These are phyloP conservation scores for Nasonia giraulti DNA, from an alignment of 1,140 invertebrate genomes.

Conservation along the genomic window DNA sequence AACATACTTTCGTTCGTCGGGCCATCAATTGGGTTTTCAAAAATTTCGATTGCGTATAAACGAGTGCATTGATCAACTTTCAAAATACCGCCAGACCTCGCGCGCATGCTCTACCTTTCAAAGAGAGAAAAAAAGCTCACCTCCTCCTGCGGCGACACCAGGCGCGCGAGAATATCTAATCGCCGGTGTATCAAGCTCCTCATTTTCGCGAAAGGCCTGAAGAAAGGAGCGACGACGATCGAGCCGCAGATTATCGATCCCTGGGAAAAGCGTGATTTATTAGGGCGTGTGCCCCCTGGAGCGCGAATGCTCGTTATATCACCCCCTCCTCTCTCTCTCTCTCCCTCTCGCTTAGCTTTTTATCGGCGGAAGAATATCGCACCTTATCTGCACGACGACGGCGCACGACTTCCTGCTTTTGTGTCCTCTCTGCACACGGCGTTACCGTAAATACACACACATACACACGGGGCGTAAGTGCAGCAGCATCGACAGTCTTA, in stretches of 20 bases:
- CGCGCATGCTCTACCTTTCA: too few species aligned
- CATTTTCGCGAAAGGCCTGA: not conserved
- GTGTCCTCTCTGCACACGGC: constrained; percentile 10
- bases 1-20: too few species aligned
- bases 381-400: constrained; percentile 47
- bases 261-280: constrained; percentile 50
- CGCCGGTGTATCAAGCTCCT: not conserved
- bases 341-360: not conserved
- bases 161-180: constrained; percentile 18
- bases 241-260: constrained; percentile 25
- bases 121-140: too few species aligned
- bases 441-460: not conserved
- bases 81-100: too few species aligned
- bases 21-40: too few species aligned
- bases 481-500: not conserved
- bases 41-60: too few species aligned
- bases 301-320: constrained; percentile 37
- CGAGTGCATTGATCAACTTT: too few species aligned
- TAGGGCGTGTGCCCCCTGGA: constrained; percentile 38
- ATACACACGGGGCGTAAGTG: constrained; percentile 4
- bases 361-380: constrained; percentile 41
- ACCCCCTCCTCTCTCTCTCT: constrained; percentile 16
- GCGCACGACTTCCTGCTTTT: constrained; percentile 51
- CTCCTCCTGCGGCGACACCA: not conserved
- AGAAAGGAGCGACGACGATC: not conserved